Conservation (phyloP, 92 coral and sea anemone species). For the Epizoanthus fatuus region DNA sequence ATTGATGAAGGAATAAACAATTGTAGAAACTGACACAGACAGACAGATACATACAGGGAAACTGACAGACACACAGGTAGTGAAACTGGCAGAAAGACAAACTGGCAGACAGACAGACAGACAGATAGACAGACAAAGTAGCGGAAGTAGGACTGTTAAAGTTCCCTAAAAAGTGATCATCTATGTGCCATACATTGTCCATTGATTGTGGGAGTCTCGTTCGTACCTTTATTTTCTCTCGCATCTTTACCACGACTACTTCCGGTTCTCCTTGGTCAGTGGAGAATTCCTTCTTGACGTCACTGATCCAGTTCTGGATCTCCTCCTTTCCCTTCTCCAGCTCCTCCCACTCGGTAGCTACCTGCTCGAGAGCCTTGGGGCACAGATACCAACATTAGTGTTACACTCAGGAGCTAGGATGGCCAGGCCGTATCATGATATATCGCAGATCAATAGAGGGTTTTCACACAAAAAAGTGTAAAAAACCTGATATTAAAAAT, state of each 20-base stretch:
- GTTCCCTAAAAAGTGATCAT: too few relatives aligned
- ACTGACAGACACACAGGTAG: neutral
- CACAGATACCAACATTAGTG: slow-evolving; percentile 9
- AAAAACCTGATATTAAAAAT: too few relatives aligned
- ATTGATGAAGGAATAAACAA: too few relatives aligned
- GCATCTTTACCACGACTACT: slow-evolving; percentile 70
- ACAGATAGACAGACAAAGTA: neutral
- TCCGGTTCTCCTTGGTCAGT: slow-evolving; percentile 70
- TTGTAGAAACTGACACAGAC: neutral
- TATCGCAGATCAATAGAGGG: too few relatives aligned
- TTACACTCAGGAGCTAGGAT: neutral
- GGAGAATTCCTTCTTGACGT: slow-evolving; percentile 86
- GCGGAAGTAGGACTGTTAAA: too few relatives aligned
- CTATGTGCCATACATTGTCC: too few relatives aligned
- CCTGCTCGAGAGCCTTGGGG: slow-evolving; percentile 85
- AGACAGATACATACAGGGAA: neutral
- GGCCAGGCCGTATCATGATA: too few relatives aligned
- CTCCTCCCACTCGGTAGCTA: slow-evolving; percentile 89
- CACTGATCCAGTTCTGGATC: slow-evolving; percentile 87
- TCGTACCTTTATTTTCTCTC: slow-evolving; percentile 81
- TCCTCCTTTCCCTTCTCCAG: slow-evolving; percentile 92
- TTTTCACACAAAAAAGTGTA: too few relatives aligned
- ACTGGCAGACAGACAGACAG: neutral
- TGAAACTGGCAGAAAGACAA: too few relatives aligned
- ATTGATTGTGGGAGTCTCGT: too few relatives aligned